Conservation (phyloP, 2,797 vertebrate species). For the Acestrorhynchus altus region DNA sequence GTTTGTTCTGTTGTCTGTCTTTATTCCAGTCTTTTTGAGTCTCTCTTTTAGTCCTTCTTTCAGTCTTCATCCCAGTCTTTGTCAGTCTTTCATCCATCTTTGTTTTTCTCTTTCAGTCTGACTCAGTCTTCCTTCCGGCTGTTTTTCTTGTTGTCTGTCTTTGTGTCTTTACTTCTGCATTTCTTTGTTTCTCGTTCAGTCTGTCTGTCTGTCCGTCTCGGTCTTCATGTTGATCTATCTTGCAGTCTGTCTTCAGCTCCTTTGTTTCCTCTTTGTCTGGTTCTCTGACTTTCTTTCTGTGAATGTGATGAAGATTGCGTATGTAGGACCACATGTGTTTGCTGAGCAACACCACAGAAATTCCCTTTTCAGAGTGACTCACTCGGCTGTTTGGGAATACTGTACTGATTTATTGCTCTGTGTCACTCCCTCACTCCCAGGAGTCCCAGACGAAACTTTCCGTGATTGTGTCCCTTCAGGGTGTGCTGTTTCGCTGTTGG, state of each 20-base stretch:
- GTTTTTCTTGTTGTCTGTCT: background rate
- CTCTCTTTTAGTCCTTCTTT: too few relatives aligned
- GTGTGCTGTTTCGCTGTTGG: background rate
- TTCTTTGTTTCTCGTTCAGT: too few relatives aligned
- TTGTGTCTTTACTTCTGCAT: background rate
- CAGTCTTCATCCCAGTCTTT: too few relatives aligned
- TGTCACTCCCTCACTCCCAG: background rate
- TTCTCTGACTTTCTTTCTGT: background rate
- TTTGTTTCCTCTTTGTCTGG: too few relatives aligned
- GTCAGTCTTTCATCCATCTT: too few relatives aligned
- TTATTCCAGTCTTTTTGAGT: too few relatives aligned
- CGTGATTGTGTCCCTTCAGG: background rate
- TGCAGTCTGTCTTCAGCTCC: too few relatives aligned
- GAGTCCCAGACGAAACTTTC: background rate
- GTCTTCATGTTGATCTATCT: too few relatives aligned
- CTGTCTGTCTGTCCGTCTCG: too few relatives aligned
- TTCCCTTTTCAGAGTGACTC: constrained; percentile 21
- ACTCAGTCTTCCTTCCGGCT: too few relatives aligned
- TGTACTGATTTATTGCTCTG: background rate
- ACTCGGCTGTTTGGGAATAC: background rate
- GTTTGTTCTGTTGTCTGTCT: too few relatives aligned
- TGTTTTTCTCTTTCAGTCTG: background rate
- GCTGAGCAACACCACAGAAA: constrained; percentile 2
- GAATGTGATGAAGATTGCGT: background rate
- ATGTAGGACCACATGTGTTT: background rate